Percentiles rank a stretch among this genome's conserved stretches.
These are phyloP conservation scores for Chiroxiphia lanceolata DNA, from an alignment of 2,797 vertebrate species.

Conservation along the genomic window DNA sequence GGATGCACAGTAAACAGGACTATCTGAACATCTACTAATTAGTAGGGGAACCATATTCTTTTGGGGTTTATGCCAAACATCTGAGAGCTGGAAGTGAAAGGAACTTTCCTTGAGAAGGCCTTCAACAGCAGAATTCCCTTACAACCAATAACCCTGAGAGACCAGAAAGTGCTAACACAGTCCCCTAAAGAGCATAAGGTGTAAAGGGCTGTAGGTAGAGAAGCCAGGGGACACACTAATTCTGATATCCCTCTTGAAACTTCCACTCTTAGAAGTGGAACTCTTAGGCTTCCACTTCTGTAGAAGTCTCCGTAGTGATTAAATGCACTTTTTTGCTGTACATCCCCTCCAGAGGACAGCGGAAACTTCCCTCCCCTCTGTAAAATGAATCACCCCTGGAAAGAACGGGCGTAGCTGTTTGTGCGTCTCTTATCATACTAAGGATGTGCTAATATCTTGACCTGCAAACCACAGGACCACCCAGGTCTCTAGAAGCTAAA, in stretches of 20 bases:
- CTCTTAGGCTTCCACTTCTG: not conserved
- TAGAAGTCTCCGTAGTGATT: not conserved
- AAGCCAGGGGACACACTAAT: not conserved
- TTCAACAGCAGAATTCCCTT: not conserved
- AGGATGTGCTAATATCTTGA: conserved; percentile 59
- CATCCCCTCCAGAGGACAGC: not conserved
- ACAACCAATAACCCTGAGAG: not conserved
- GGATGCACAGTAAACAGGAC: not conserved
- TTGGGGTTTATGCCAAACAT: conserved; percentile 1
- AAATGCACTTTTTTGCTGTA: not conserved
- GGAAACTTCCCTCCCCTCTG: conserved; percentile 12
- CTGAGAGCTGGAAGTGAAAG: conserved; percentile 3
- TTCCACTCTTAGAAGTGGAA: not conserved
- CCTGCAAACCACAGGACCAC: conserved; percentile 30
- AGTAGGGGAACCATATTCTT: not conserved
- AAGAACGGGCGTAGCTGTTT: not conserved
- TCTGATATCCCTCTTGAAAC: not conserved
- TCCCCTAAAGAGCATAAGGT: not conserved
- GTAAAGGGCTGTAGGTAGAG: not conserved
- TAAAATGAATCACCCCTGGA: not conserved
- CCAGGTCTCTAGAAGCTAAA: conserved; percentile 2
- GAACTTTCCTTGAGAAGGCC: not conserved
- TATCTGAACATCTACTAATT: conserved; percentile 38
- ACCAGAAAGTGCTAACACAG: not conserved
- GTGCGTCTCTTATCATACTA: conserved; percentile 34